Percentiles rank a stretch among this genome's conserved stretches.
Evolutionary conservation across 2,888 invertebrate genomes (phyloP).

Genomic region (Drosophila birchii): DNA sequence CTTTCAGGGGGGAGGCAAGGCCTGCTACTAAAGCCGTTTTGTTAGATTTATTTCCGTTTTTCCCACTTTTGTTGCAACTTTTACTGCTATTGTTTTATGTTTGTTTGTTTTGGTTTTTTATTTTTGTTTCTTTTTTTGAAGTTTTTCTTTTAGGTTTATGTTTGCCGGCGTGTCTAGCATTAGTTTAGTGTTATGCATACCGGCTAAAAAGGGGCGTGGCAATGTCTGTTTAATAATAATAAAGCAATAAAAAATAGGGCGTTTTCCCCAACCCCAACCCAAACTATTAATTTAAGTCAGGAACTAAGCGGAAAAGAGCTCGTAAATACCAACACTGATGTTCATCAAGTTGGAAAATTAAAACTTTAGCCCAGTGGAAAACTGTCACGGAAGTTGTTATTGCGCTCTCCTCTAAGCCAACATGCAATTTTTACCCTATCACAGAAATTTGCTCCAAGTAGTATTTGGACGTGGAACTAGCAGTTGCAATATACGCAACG

Average conservation of each 20-base stretch:
- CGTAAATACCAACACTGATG: slow-evolving; percentile 33
- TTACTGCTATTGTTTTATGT: slow-evolving; percentile 17
- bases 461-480: slow-evolving; percentile 41
- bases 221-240: neutral
- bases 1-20: slow-evolving; percentile 5
- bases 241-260: neutral
- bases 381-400: slow-evolving; percentile 48
- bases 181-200: slow-evolving; percentile 27
- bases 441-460: slow-evolving; percentile 14
- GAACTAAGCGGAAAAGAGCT: slow-evolving; percentile 1
- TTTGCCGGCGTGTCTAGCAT: slow-evolving; percentile 39
- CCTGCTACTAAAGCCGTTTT: slow-evolving; percentile 69
- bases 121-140: slow-evolving; percentile 16
- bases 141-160: slow-evolving; percentile 33
- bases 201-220: slow-evolving; percentile 27
- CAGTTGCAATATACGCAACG: slow-evolving; percentile 62
- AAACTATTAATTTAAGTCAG: slow-evolving; percentile 10
- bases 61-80: slow-evolving; percentile 69
- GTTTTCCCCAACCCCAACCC: neutral
- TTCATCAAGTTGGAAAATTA: slow-evolving; percentile 16
- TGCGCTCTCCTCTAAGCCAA: slow-evolving; percentile 49
- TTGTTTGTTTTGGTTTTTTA: slow-evolving; percentile 19
- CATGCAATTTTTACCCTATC: slow-evolving; percentile 23
- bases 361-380: slow-evolving; percentile 17
- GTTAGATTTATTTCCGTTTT: slow-evolving; percentile 77